Base-by-base conservation (phyloP, 1,140 invertebrate species). In the Micrasema longulum region DNA sequence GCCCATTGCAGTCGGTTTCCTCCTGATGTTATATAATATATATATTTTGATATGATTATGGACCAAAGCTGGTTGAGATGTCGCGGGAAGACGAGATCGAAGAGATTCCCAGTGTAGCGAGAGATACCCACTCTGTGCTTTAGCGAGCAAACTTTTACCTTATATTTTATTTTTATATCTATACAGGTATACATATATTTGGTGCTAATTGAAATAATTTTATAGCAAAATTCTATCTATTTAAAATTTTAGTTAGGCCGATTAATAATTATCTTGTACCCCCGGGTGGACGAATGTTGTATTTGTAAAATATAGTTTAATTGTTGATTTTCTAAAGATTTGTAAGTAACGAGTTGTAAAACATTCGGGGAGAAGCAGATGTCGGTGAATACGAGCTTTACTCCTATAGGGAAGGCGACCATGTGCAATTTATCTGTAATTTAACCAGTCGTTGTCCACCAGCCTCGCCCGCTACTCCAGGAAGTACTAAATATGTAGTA, bases 121-220 rank as follows among this genome's bases (percentile, higher is more conserved):
- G 26, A 31, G 26, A 31, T 31, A 31, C 26, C 26, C 26, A 31
- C 26, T 31, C 26, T 31, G 26, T 31, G 41, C 26, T 45, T 16
- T 10, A 14, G 41, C 50, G 14, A 64, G 41, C 22, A 26, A 23
- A 64, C 53, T 45, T 67, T 50, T 71, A 71, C 64, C 72, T 50
- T 67, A 71, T 53, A 47, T 67, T 48, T 75, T 72, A 63, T 69
- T 69, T 65, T 75, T 65, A 53, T 69, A 63, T 63, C 71, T 43
- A 67, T 73, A 73, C 71, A 74, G 72, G 68, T 76, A 76, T 69
- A 74, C 72, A 74, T 71, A 67, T 74, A 55, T 75, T 75, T 75
- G 76, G 76, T 76, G 76, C 76, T 76, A 76, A 75, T 72, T 50
- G 69, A 53, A 72, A 75, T 76, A 76, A 70, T 74, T 74, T 75